phyloP scores from a whole-genome alignment of 2,113 vertebrate species.

The Zosterops hypoxanthus region DNA sequence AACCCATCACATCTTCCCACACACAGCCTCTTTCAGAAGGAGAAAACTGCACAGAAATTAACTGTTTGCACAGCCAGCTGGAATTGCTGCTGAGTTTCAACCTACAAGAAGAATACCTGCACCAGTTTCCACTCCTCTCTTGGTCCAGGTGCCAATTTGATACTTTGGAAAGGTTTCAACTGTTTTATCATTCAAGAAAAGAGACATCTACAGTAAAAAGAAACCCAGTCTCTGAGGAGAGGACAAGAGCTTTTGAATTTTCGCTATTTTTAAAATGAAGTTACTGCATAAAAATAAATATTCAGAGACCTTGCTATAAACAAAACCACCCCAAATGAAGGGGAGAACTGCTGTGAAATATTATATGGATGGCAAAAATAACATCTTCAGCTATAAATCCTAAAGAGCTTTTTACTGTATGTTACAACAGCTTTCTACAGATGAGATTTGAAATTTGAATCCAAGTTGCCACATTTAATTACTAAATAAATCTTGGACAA shows the following conservation, averaged over 20 bases:
- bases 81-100: neutral
- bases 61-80: neutral
- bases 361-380: neutral
- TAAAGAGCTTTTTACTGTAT: neutral
- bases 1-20: neutral
- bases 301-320: neutral
- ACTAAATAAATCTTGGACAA: constrained; percentile 39
- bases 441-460: constrained; percentile 7
- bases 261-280: neutral
- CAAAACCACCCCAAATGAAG: neutral
- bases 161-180: neutral
- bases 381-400: neutral
- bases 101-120: neutral
- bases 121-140: neutral
- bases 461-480: constrained; percentile 19
- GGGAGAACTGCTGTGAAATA: neutral
- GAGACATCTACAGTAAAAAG: neutral
- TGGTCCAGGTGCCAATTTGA: neutral
- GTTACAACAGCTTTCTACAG: neutral
- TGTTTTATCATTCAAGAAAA: neutral
- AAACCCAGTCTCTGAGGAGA: neutral
- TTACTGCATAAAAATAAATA: neutral
- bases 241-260: neutral
- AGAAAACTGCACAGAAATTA: neutral
- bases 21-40: neutral